Percentiles rank a stretch among this genome's conserved stretches.
Evolutionary conservation across 2,113 vertebrate species (phyloP).

Genomic region (Epinephelus lanceolatus): DNA sequence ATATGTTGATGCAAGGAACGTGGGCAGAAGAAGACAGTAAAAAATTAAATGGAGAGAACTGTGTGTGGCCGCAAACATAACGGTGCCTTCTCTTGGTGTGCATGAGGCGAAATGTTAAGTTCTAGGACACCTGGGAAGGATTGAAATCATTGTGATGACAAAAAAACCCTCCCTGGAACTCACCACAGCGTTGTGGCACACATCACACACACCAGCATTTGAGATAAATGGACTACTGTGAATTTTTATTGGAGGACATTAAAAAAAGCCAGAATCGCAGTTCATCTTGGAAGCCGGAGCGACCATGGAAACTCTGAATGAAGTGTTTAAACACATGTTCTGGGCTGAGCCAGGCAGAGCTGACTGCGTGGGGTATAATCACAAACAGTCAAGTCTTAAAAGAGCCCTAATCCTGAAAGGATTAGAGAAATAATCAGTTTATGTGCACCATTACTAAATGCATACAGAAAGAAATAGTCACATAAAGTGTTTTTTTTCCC

Average conservation of each 20-base stretch:
- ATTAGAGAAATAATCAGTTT: slow-evolving; percentile 78
- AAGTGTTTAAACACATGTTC: slow-evolving; percentile 83
- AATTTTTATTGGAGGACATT: slow-evolving; percentile 75
- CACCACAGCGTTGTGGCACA: slow-evolving; percentile 30
- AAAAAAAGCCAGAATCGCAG: slow-evolving; percentile 70
- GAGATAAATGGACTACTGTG: slow-evolving; percentile 75
- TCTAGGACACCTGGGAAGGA: slow-evolving; percentile 40
- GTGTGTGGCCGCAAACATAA: not conserved
- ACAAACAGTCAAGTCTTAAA: slow-evolving; percentile 77
- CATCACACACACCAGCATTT: slow-evolving; percentile 54
- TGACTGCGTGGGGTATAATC: slow-evolving; percentile 81
- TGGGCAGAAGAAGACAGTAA: slow-evolving; percentile 30
- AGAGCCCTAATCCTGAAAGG: slow-evolving; percentile 71
- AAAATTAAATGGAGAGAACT: slow-evolving; percentile 21
- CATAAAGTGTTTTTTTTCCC: slow-evolving; percentile 46
- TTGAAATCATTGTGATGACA: slow-evolving; percentile 22
- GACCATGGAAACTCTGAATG: slow-evolving; percentile 72
- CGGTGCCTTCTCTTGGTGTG: not conserved
- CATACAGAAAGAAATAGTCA: slow-evolving; percentile 62
- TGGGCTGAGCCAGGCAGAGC: slow-evolving; percentile 62
- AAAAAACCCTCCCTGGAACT: slow-evolving; percentile 31
- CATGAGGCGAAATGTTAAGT: not conserved
- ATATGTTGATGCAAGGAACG: slow-evolving; percentile 47
- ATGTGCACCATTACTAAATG: slow-evolving; percentile 74
- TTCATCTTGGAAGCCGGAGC: slow-evolving; percentile 67